phyloP scores from a whole-genome alignment of 2,888 invertebrate genomes.

The Parthenolecanium corni region DNA sequence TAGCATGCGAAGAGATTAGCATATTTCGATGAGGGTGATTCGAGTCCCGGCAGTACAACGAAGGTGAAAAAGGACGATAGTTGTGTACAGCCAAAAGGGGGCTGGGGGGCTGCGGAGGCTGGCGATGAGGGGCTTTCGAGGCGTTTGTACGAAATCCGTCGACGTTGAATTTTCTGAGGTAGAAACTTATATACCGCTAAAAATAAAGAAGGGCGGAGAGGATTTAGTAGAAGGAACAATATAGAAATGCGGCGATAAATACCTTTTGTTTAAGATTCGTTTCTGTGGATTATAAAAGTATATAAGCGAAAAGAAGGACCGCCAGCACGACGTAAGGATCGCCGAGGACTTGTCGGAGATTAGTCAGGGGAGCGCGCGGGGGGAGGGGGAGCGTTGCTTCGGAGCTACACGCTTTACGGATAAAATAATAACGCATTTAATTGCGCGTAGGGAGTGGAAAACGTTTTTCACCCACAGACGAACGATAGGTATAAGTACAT shows the following conservation, averaged over 20 bases:
- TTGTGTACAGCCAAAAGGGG: constrained; percentile 20
- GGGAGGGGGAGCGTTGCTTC: too few species aligned
- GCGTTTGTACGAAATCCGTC: constrained; percentile 11
- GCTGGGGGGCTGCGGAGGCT: constrained; percentile 19
- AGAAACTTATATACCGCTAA: constrained; percentile 17
- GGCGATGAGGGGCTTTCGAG: neutral
- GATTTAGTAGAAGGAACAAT: constrained; percentile 24
- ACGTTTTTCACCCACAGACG: neutral
- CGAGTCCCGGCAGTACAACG: neutral
- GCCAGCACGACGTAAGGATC: too few species aligned
- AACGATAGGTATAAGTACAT: too few species aligned
- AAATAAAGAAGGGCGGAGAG: constrained; percentile 23
- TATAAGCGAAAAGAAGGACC: neutral
- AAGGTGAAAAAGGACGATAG: constrained; percentile 30
- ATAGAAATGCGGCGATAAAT: constrained; percentile 24
- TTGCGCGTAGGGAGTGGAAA: neutral
- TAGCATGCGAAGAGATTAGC: constrained; percentile 29
- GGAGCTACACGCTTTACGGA: neutral
- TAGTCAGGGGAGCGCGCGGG: too few species aligned
- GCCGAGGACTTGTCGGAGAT: too few species aligned
- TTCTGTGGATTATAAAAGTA: constrained; percentile 16
- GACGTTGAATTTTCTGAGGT: constrained; percentile 19
- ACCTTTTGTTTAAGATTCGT: constrained; percentile 28
- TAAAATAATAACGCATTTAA: constrained; percentile 24
- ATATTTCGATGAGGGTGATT: constrained; percentile 29